phyloP scores from a whole-genome alignment of 2,888 invertebrate genomes.

The Drosophila histrio region DNA sequence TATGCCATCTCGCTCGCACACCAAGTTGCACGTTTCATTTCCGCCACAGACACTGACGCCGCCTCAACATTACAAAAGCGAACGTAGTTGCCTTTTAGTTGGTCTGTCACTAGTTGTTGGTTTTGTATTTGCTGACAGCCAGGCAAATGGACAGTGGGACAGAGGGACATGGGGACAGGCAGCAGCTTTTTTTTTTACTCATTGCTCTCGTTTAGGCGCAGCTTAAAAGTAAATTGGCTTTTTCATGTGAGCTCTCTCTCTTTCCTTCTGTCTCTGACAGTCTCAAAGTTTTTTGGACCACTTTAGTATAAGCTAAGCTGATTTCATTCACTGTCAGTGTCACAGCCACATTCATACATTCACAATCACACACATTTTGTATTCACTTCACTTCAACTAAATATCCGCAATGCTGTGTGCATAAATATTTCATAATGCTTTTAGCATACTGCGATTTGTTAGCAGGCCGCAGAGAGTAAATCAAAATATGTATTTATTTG shows the following conservation, averaged over 20 bases:
- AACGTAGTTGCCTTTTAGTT: conserved; percentile 60
- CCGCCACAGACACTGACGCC: conserved; percentile 67
- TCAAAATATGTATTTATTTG: conserved; percentile 36
- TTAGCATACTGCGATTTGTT: conserved; percentile 42
- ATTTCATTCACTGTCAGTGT: conserved; percentile 40
- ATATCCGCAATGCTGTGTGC: conserved; percentile 70
- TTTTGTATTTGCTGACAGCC: conserved; percentile 45
- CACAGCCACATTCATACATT: conserved; percentile 9
- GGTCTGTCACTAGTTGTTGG: conserved; percentile 50
- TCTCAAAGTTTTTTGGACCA: conserved; percentile 1
- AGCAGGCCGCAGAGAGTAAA: conserved; percentile 16
- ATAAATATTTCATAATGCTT: conserved; percentile 76
- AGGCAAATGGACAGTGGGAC: background rate
- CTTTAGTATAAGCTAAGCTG: conserved; percentile 33
- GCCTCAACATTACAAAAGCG: conserved; percentile 42
- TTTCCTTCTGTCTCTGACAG: background rate
- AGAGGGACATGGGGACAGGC: background rate
- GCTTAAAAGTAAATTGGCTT: conserved; percentile 60
- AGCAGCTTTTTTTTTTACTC: background rate
- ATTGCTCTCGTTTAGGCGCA: conserved; percentile 47
- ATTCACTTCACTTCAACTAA: conserved; percentile 28
- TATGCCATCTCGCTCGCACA: conserved; percentile 28
- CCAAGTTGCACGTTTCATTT: conserved; percentile 67
- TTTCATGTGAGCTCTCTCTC: conserved; percentile 21
- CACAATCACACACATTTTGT: conserved; percentile 18